Evolutionary conservation across 2,888 invertebrate genomes (phyloP), one percentile per base, ranked within the genome.

Genomic region (Tachina grossa): DNA sequence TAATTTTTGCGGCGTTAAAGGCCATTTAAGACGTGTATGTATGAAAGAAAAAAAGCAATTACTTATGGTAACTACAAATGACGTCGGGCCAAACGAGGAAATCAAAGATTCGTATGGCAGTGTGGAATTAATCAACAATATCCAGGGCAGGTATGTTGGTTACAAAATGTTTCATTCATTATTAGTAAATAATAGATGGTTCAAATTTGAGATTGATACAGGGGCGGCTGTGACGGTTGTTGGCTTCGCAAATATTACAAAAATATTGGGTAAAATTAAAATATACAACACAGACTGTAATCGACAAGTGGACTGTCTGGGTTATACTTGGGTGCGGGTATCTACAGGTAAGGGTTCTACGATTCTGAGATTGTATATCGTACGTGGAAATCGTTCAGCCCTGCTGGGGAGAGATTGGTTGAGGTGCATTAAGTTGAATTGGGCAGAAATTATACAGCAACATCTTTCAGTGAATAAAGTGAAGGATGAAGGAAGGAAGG

Each of bases 151-250:
- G 53, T 59, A 81, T 74, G 66, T 65, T 59, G 61, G 81, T 65
- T 68, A 66, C 45, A 78, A 77, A 45, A 45, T 83, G 14, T 31
- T 66, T 49, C 45, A 72, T 66, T 51, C 39, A 14, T 79, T 72
- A 68, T 57, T 78, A 49, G 79, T 84, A 13, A 77, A 77, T 76
- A 59, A 76, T 76, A 8, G 65, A n/a, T 51, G 47, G 55, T 63
- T 81, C 5, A 71, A 68, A 43, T 79, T 80, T 72, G 72, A 84
- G 69, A 79, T 84, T 8, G 75, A 84, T 68, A 84, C 84, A 68
- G 75, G 75, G 39, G 59, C 79, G 9, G 78, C 63, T 59, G 79
- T 75, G 41, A 55, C 79, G 45, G 69, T 84, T 16, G 78, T 77
- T 57, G 74, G 78, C 47, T 41, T 79, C 53, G 69, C 9, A 19